Percentiles rank a stretch among this genome's conserved stretches.
These are phyloP conservation scores for Pheosia gnoma DNA, from an alignment of 2,888 invertebrate genomes.

Conservation along the genomic window DNA sequence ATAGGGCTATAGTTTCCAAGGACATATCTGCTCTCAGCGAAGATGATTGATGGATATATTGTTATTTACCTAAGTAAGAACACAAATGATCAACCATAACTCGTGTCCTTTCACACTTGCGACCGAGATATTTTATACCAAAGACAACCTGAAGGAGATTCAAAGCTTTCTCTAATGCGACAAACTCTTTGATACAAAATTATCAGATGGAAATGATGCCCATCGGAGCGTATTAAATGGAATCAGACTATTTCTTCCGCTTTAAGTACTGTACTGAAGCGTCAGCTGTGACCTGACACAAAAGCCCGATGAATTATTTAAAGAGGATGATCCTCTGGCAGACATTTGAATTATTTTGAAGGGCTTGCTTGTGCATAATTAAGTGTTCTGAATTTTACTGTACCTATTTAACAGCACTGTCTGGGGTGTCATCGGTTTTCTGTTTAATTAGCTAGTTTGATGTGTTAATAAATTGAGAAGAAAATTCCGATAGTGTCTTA, in stretches of 20 bases:
- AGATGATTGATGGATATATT: too few species aligned
- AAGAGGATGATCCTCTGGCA: conserved; percentile 63
- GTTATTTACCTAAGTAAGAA: too few species aligned
- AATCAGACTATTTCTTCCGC: conserved; percentile 58
- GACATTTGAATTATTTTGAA: conserved; percentile 76
- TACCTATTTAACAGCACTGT: conserved; percentile 47
- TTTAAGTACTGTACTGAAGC: conserved; percentile 38
- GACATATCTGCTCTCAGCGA: too few species aligned
- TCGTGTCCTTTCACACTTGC: neutral
- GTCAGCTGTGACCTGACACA: conserved; percentile 64
- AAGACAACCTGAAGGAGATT: neutral
- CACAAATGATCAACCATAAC: neutral
- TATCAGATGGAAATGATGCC: conserved; percentile 46
- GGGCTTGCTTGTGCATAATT: conserved; percentile 68
- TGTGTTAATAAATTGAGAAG: too few species aligned
- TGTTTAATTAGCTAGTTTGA: conserved; percentile 29
- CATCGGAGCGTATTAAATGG: conserved; percentile 52
- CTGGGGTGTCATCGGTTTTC: conserved; percentile 25
- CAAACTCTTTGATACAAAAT: conserved; percentile 51
- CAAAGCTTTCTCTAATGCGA: conserved; percentile 34
- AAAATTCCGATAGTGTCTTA: too few species aligned
- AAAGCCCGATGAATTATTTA: conserved; percentile 75
- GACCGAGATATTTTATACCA: neutral
- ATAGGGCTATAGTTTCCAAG: too few species aligned
- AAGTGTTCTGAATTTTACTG: conserved; percentile 53